Conservation (phyloP, 64 coral and sea anemone species). For the Porites lutea region DNA sequence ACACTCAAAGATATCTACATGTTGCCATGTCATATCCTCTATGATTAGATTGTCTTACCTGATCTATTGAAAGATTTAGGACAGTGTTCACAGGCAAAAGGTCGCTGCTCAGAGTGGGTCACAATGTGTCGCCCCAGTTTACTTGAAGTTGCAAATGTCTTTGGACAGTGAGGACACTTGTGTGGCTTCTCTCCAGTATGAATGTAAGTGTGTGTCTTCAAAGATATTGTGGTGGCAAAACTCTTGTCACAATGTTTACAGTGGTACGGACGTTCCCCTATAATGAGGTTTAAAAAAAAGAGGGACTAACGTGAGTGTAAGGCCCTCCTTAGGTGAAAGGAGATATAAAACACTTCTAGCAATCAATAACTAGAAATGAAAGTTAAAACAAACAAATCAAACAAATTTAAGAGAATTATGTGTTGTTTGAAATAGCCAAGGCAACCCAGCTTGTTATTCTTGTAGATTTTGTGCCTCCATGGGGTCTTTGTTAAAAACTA, state of each 20-base stretch:
- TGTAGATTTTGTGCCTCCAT: too few relatives aligned
- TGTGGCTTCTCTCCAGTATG: conserved; percentile 88
- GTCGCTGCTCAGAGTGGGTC: conserved; percentile 81
- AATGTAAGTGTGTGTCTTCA: conserved; percentile 88
- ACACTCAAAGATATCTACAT: background rate
- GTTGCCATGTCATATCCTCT: background rate
- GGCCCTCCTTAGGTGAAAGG: too few relatives aligned
- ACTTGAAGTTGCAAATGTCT: conserved; percentile 90
- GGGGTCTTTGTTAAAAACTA: too few relatives aligned
- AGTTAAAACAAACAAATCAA: too few relatives aligned
- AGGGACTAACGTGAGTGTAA: background rate
- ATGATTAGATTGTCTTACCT: background rate
- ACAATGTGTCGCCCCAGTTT: conserved; percentile 88
- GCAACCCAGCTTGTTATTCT: too few relatives aligned
- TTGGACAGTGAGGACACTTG: conserved; percentile 82
- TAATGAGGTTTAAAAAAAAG: background rate
- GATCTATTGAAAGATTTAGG: conserved; percentile 90
- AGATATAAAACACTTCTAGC: too few relatives aligned
- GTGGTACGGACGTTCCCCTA: conserved; percentile 83
- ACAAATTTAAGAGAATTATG: too few relatives aligned
- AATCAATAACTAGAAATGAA: too few relatives aligned
- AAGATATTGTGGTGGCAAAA: conserved; percentile 86
- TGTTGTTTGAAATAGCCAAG: too few relatives aligned
- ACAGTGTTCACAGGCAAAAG: conserved; percentile 75
- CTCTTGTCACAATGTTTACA: conserved; percentile 87